Percentiles rank a stretch among this genome's conserved stretches.
Evolutionary conservation across 1,140 invertebrate species (phyloP).

Genomic region (Mylabris phalerata): DNA sequence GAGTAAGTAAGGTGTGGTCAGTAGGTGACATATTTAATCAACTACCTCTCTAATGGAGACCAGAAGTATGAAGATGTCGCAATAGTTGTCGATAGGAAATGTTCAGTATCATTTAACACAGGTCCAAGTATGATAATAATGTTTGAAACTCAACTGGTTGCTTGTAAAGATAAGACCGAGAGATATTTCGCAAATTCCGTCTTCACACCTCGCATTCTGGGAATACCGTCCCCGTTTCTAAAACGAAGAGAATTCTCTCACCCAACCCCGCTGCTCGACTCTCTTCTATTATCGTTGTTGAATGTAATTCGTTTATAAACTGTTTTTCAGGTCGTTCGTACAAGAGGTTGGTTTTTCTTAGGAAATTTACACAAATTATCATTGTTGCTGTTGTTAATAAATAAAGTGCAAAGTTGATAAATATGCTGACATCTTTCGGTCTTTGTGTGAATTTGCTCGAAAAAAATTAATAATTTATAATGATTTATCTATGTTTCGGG

Average conservation of each 20-base stretch:
- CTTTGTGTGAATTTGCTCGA: neutral
- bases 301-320: slow-evolving; percentile 12
- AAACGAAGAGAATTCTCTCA: neutral
- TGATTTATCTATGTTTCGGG: too few relatives aligned
- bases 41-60: slow-evolving; percentile 16
- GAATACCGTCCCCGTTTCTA: slow-evolving; percentile 9
- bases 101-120: slow-evolving; percentile 5
- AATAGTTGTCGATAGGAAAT: slow-evolving; percentile 5
- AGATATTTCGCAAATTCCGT: slow-evolving; percentile 21
- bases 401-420: too few relatives aligned
- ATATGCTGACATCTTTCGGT: neutral
- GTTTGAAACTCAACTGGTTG: slow-evolving; percentile 7
- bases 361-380: too few relatives aligned
- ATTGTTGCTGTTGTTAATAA: too few relatives aligned
- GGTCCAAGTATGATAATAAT: neutral
- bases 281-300: slow-evolving; percentile 1
- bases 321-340: neutral
- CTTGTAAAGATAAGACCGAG: slow-evolving; percentile 11
- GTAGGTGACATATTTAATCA: slow-evolving; percentile 19
- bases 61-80: slow-evolving; percentile 17
- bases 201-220: slow-evolving; percentile 16
- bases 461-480: neutral
- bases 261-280: too few relatives aligned
- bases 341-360: neutral
- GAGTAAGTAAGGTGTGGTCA: slow-evolving; percentile 18